Conservation (phyloP, 2,113 vertebrate genomes). For the Bucco capensis region DNA sequence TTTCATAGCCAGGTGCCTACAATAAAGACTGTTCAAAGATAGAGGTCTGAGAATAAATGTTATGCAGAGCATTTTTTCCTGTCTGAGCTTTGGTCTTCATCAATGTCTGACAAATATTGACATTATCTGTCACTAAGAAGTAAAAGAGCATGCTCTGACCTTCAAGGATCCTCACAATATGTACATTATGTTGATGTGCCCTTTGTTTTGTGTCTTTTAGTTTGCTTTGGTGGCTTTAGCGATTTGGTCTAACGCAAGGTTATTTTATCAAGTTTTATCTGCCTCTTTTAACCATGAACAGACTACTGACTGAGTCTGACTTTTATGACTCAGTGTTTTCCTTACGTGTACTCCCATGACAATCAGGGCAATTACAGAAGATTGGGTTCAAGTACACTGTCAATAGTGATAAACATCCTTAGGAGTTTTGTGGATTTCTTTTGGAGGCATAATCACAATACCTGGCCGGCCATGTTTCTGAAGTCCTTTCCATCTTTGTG, state of each 20-base stretch:
- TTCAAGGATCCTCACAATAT: conserved; percentile 77
- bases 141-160: conserved; percentile 79
- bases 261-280: conserved; percentile 62
- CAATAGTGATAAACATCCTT: background rate
- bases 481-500: background rate
- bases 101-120: conserved; percentile 78
- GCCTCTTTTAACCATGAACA: conserved; percentile 57
- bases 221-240: conserved; percentile 61
- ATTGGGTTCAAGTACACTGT: background rate
- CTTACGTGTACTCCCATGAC: background rate
- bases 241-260: conserved; percentile 38
- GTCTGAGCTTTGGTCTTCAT: conserved; percentile 69
- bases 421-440: background rate
- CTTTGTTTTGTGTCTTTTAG: conserved; percentile 75
- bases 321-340: background rate
- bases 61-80: conserved; percentile 57
- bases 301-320: background rate
- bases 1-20: conserved; percentile 7
- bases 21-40: conserved; percentile 48
- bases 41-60: conserved; percentile 71
- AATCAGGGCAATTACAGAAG: background rate
- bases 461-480: rapidly evolving
- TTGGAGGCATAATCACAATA: background rate
- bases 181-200: conserved; percentile 82
- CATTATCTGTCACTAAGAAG: conserved; percentile 78